Evolutionary conservation across 2,888 invertebrate species (phyloP), one percentile per base, ranked within the genome.

Genomic region (Pachymerium ferrugineum): DNA sequence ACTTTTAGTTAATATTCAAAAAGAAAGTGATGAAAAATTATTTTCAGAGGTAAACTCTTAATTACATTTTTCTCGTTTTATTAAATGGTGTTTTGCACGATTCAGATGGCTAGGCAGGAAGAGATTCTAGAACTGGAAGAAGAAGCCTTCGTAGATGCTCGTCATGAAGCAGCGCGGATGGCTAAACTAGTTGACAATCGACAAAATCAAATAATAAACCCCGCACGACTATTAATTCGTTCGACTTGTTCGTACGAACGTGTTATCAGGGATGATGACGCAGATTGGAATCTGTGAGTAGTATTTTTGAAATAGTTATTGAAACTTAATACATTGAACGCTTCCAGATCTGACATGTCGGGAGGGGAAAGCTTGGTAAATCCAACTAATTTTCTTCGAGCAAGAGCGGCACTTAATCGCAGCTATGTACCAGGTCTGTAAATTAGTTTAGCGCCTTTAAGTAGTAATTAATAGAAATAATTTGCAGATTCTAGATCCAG

Each of bases 61-160:
- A 47, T 14, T 47, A 19, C 1, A 2, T 14, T 47, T 47, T 4
- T 19, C 6, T 47, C 5, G 10, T 38, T 38, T 38, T 38, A n/a
- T n/a, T n/a, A n/a, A n/a, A n/a, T 38, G 38, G 14, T 68, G 68
- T 29, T 25, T 19, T 68, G 8, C n/a, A n/a, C n/a, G n/a, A n/a
- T 29, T 22, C 28, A 75, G 70, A 71, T 75, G 72, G 74, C 75
- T 54, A 68, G 74, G 70, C 73, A 75, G 67, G 77, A 77, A 74
- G 77, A 78, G 74, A 75, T 74, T 35, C 25, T 78, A 29, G 78
- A 78, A 72, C 70, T 78, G 33, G 76, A 78, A 62, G 77, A 78
- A 74, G 78, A 77, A 74, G 74, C 76, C 28, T 67, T 74, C 29
- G 19, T 74, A 12, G 78, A 78, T 73, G 76, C 76, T 12, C 71